A percentile compares a stretch with the other conserved stretches of the same genome.
phyloP scores from a whole-genome alignment of 2,113 vertebrate species.

The Chaetorhynchus papuensis region DNA sequence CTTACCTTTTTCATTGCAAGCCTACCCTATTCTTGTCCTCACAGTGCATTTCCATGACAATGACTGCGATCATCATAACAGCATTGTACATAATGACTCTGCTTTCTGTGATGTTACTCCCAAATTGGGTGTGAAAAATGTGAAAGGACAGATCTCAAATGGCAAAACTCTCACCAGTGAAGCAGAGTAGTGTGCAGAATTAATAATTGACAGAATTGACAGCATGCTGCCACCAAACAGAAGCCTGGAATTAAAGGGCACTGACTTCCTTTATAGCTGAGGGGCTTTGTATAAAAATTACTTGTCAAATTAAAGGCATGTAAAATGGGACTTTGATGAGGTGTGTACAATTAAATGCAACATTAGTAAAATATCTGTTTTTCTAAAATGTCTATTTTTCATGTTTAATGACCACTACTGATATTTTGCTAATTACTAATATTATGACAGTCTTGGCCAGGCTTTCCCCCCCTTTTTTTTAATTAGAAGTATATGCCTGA shows the following conservation, averaged over 20 bases:
- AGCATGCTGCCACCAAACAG: not conserved
- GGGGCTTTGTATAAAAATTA: not conserved
- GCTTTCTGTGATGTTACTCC: constrained; percentile 3
- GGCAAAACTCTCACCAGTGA: not conserved
- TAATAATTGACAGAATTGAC: not conserved
- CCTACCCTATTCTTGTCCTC: not conserved
- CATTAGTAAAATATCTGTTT: not conserved
- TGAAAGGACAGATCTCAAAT: constrained; percentile 1
- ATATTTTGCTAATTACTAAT: not conserved
- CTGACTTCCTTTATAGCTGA: not conserved
- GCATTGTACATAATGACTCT: not conserved
- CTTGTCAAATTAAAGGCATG: not conserved
- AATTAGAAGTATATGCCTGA: not conserved
- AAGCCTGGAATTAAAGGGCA: not conserved
- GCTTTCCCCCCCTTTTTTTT: fast-evolving
- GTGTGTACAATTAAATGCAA: not conserved
- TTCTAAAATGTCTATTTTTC: not conserved
- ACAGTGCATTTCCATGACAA: not conserved
- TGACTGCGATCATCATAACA: not conserved
- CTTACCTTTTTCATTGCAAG: not conserved
- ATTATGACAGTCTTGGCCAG: not conserved
- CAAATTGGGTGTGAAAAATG: constrained; percentile 23
- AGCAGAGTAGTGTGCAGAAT: not conserved
- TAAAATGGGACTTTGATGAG: not conserved
- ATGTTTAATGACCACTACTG: not conserved